A percentile compares a stretch with the other conserved stretches of the same genome.
Conservation (phyloP, 2,888 invertebrate species). For the Steromphala cineraria region DNA sequence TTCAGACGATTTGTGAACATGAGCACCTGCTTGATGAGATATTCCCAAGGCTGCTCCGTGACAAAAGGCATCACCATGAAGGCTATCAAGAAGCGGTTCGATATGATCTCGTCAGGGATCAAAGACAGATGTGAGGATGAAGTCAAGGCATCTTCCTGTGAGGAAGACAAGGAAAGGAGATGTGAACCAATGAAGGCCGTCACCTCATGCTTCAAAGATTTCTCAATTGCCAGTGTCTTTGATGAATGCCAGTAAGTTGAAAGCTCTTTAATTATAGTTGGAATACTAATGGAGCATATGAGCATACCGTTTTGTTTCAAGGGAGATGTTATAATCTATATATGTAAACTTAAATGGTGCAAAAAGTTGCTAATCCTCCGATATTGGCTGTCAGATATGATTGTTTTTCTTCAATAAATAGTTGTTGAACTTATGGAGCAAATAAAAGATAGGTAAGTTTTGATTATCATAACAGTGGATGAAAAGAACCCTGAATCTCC, state of each 20-base stretch:
- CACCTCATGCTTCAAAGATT: neutral
- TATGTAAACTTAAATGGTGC: no score
- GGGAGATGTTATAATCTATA: no score
- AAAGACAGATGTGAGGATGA: neutral
- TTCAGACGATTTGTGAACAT: constrained; percentile 7
- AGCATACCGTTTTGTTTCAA: no score
- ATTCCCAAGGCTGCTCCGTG: neutral
- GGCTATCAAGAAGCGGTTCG: neutral
- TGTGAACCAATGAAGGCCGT: neutral
- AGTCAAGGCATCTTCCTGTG: neutral
- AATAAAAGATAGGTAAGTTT: no score
- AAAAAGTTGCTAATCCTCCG: no score
- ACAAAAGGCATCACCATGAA: neutral
- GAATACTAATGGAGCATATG: no score
- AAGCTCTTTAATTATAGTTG: no score
- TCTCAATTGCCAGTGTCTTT: neutral
- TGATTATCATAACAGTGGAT: no score
- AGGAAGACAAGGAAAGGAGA: neutral
- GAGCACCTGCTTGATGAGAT: neutral
- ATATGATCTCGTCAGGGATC: neutral
- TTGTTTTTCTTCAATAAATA: no score
- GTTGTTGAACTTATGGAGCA: no score
- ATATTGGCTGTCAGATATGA: no score
- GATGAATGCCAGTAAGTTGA: neutral
- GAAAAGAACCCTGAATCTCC: no score